Evolutionary conservation across 2,888 invertebrate genomes (phyloP), one percentile per base, ranked within the genome.

Genomic region (Euclidia mi): DNA sequence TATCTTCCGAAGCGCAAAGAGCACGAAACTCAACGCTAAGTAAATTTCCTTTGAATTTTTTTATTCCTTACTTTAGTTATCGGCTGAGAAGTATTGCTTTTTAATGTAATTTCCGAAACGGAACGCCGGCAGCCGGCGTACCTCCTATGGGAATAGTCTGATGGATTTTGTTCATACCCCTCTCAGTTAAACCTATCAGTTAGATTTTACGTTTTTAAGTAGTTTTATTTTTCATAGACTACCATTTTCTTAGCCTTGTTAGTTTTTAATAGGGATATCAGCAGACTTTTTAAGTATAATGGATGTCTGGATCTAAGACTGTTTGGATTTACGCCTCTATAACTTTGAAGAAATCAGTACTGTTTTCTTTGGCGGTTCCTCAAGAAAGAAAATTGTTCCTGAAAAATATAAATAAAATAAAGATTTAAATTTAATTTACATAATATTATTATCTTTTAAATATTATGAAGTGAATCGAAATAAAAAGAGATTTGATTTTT

Each of bases 41-140:
- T 77, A 65, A 81, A 81, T 79, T 79, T 77, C 76, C 74, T 73
- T 71, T 73, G 77, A 78, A 81, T 81, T 86, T 86, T 83, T 82
- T 82, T 77, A 72, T 75, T 81, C 76, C 76, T 84, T 81, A 82
- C 81, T 81, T 80, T 77, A 85, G 85, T 83, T 89, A 89, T 85
- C 83, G 86, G 77, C 78, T 71, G 75, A 85, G 81, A 90, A 89
- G 91, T 92, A 92, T 92, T 88, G 89, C 87, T 85, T 90, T 90
- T 92, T 92, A 92, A 93, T 88, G 88, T 90, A 91, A 93, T 93
- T 92, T 93, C 92, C 92, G 88, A 90, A 91, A 87, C 89, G 91
- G 89, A 87, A 89, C 86, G 79, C 83, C 73, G 75, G 78, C 74
- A 66, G 57, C 76, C 68, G 73, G 71, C 66, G n/a, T 58, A 69